A percentile compares a stretch with the other conserved stretches of the same genome.
phyloP scores from a whole-genome alignment of 1,140 invertebrate species.

The Cyclina sinensis region DNA sequence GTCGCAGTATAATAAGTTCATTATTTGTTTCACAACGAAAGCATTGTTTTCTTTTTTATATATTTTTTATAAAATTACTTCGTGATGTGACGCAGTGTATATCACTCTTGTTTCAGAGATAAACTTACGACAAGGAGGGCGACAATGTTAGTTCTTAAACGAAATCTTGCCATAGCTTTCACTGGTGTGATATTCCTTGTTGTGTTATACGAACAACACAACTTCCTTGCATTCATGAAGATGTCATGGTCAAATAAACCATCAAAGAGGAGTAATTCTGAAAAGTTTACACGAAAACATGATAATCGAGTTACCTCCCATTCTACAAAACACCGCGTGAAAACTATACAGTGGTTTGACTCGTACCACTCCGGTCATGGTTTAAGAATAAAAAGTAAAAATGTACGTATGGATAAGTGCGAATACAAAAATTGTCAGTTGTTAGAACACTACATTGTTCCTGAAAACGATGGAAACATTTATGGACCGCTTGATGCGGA shows the following conservation, averaged over 20 bases:
- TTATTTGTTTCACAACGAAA: too few relatives aligned
- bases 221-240: neutral
- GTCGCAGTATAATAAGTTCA: too few relatives aligned
- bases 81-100: too few relatives aligned
- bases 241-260: too few relatives aligned
- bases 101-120: neutral
- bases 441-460: neutral
- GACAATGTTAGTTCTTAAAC: neutral
- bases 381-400: neutral
- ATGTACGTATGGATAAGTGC: neutral
- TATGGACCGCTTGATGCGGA: neutral
- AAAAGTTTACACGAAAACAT: neutral
- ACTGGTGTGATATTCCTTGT: neutral
- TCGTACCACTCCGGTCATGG: conserved; percentile 10
- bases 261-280: neutral
- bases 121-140: neutral
- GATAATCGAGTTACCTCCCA: neutral
- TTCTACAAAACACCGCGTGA: neutral
- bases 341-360: conserved; percentile 43
- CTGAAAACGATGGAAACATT: neutral
- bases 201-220: neutral
- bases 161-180: neutral
- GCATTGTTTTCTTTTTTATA: too few relatives aligned
- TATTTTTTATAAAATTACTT: too few relatives aligned
- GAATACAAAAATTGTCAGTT: conserved; percentile 15